Evolutionary conservation across 2,797 vertebrate species (phyloP).

Genomic region (Syncerus caffer): DNA sequence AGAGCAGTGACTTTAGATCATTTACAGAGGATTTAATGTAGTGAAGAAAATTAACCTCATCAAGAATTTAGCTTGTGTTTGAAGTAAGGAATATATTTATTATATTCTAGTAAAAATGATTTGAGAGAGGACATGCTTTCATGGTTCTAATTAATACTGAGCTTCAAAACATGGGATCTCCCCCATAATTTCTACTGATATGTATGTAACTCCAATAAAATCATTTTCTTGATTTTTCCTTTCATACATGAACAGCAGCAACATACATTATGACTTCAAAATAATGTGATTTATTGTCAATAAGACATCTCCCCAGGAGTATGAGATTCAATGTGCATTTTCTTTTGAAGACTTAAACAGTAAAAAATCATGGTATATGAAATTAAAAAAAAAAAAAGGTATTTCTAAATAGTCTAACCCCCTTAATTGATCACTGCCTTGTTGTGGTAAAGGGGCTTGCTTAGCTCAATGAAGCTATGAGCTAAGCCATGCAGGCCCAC

Average conservation of each 20-base stretch:
- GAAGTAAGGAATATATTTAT: slow-evolving; percentile 58
- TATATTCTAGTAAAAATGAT: slow-evolving; percentile 32
- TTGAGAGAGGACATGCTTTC: slow-evolving; percentile 29
- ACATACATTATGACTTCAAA: neutral
- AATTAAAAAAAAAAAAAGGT: neutral
- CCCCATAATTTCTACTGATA: neutral
- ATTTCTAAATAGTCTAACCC: neutral
- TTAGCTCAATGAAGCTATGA: neutral
- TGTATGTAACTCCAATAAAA: neutral
- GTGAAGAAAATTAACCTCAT: slow-evolving; percentile 70
- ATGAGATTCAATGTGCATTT: neutral
- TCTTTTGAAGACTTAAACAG: neutral
- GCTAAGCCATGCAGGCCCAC: neutral
- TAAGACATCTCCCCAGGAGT: neutral
- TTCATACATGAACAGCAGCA: neutral
- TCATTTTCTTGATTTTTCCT: neutral
- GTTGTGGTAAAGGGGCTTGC: neutral
- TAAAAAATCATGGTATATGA: neutral
- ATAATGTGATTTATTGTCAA: neutral
- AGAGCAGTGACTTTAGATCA: slow-evolving; percentile 48
- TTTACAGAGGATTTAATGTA: slow-evolving; percentile 63
- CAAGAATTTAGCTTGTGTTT: slow-evolving; percentile 48
- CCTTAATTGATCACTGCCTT: neutral
- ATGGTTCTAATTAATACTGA: neutral
- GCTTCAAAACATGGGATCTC: neutral